Evolutionary conservation across 2,888 invertebrate genomes (phyloP), one percentile per base, ranked within the genome.

Genomic region (Agonopterix heracliana): DNA sequence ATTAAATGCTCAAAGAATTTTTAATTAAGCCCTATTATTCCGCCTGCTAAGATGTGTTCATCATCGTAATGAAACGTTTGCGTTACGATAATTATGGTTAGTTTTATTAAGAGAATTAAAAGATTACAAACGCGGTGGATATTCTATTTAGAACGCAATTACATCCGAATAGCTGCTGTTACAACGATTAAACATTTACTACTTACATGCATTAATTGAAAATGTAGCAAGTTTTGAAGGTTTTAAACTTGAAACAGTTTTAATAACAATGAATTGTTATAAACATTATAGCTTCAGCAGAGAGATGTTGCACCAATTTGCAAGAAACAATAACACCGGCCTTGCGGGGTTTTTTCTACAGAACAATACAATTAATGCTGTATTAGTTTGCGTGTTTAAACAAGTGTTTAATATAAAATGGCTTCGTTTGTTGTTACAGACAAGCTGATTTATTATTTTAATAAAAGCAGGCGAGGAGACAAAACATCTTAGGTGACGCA

Each of bases 291-390:
- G 38, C 17, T 41, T 34, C 38, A 38, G 11, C 9, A 9, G 38
- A 52, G 43, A 54, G 59, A 60, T 41, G 41, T 54, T 50, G 45
- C 53, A 48, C 45, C 59, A 66, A 50, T 44, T 57, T 60, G 63
- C 63, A 64, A 47, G 58, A 14, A 44, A 47, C 57, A 60, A 57
- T 51, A 56, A 55, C 57, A 58, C 54, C 64, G 64, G 52, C 75
- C 76, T 78, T 71, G 73, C 60, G 58, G 65, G 41, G 60, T 67
- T 69, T 9, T 7, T 9, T 64, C 68, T 55, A 66, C 65, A 54
- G 57, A 59, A 55, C 46, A 54, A 56, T 55, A 55, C 48, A 53
- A 52, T 56, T 55, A 55, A 59, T 54, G 55, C 3, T 41, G 12
- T 61, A 53, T 53, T 54, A 45, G 26, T 55, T 41, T 14, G 51